Evolutionary conservation across 2,797 vertebrate genomes (phyloP).

Genomic region (Cichlasoma orientale): DNA sequence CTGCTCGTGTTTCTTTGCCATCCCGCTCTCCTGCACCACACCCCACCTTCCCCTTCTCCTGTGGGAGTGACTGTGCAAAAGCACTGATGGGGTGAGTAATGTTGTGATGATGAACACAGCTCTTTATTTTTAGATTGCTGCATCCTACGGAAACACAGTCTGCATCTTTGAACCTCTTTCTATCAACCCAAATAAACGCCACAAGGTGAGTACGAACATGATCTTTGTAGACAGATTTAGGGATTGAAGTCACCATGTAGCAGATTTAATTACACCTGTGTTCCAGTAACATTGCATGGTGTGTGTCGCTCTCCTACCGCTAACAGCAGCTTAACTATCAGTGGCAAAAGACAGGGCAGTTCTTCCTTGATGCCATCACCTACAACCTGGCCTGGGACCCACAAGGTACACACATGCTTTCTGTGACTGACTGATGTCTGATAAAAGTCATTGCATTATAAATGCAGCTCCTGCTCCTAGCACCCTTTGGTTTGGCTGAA

Average conservation of each 20-base stretch:
- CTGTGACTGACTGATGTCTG: conserved; percentile 35
- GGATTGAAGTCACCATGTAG: conserved; percentile 7
- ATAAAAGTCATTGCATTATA: conserved; percentile 31
- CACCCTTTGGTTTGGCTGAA: conserved; percentile 27
- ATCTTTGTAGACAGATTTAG: neutral
- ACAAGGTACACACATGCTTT: conserved; percentile 86
- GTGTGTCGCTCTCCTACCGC: conserved; percentile 62
- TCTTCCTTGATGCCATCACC: conserved; percentile 95
- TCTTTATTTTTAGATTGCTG: conserved; percentile 90
- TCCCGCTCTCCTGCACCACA: conserved; percentile 16
- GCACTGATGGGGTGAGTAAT: conserved; percentile 68
- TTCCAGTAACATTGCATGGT: conserved; percentile 67
- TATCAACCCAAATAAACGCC: conserved; percentile 88
- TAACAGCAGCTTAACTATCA: conserved; percentile 94
- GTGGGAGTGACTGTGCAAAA: conserved; percentile 61
- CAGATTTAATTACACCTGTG: conserved; percentile 24
- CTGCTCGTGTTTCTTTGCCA: conserved; percentile 12
- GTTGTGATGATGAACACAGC: conserved; percentile 62
- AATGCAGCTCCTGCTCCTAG: conserved; percentile 10
- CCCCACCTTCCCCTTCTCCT: conserved; percentile 18
- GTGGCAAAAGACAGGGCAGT: conserved; percentile 98
- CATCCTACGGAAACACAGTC: conserved; percentile 97
- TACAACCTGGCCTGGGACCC: conserved; percentile 99
- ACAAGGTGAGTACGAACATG: conserved; percentile 63
- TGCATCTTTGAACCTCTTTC: conserved; percentile 97